phyloP scores from a whole-genome alignment of 2,888 invertebrate species.

The Apeira syringaria region DNA sequence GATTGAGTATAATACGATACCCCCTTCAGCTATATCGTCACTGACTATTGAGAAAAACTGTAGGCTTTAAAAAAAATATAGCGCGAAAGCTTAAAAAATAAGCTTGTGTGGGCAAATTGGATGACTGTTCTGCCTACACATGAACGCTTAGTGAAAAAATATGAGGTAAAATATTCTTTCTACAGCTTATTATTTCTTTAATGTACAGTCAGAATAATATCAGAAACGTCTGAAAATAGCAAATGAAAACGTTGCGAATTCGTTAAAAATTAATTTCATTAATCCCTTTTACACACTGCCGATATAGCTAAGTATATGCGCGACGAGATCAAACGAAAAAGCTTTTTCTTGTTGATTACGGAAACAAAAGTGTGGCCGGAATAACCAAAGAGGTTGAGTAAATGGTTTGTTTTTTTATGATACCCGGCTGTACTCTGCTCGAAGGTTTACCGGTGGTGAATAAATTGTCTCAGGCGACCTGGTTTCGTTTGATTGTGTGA shows the following conservation, averaged over 20 bases:
- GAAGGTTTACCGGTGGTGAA: background rate
- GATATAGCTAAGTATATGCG: constrained; percentile 38
- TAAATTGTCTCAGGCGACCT: background rate
- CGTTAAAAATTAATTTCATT: constrained; percentile 16
- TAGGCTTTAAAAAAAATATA: no score
- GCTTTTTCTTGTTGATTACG: constrained; percentile 56
- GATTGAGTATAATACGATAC: background rate
- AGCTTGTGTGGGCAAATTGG: no score
- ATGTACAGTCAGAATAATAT: no score
- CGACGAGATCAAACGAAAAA: constrained; percentile 41
- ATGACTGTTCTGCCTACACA: no score
- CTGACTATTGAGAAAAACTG: no score
- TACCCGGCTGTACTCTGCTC: constrained; percentile 17
- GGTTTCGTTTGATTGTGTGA: background rate
- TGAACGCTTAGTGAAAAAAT: no score
- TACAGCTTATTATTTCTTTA: no score
- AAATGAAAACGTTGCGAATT: background rate
- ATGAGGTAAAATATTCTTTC: no score
- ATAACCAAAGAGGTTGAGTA: constrained; percentile 44
- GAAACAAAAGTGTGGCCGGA: constrained; percentile 42
- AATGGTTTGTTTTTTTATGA: constrained; percentile 39
- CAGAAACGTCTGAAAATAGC: no score
- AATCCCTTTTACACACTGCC: constrained; percentile 6
- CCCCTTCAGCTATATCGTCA: no score
- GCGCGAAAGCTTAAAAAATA: no score